These are phyloP conservation scores for Xiphophorus couchianus DNA, from an alignment of 2,113 vertebrate species.

Conservation along the genomic window DNA sequence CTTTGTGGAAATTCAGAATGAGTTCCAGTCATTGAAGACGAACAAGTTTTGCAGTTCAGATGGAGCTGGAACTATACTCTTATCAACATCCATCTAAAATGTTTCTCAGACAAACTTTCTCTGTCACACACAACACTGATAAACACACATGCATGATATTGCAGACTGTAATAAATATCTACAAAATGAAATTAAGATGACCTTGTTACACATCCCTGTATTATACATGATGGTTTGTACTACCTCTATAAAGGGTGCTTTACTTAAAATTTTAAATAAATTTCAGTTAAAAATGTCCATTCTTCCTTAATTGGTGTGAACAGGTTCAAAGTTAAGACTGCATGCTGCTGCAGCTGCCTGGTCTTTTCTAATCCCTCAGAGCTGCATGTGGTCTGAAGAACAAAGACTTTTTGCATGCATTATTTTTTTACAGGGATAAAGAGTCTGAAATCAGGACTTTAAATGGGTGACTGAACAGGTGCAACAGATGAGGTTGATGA, in stretches of 20 bases:
- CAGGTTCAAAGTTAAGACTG: not conserved
- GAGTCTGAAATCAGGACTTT: not conserved
- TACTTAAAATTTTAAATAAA: slow-evolving; percentile 44
- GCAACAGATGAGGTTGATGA: too few species aligned
- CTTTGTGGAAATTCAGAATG: slow-evolving; percentile 85
- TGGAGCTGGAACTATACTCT: slow-evolving; percentile 26
- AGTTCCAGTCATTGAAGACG: slow-evolving; percentile 72
- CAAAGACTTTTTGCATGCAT: slow-evolving; percentile 21
- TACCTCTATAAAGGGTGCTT: slow-evolving; percentile 12
- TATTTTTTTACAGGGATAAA: not conserved
- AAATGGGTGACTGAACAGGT: too few species aligned
- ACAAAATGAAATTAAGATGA: not conserved
- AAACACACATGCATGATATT: not conserved
- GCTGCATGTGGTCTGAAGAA: slow-evolving; percentile 13
- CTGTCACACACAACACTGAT: not conserved
- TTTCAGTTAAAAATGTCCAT: not conserved
- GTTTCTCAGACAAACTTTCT: not conserved
- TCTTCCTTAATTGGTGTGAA: not conserved
- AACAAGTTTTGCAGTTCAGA: slow-evolving; percentile 24
- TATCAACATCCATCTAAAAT: slow-evolving; percentile 50
- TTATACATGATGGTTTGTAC: slow-evolving; percentile 14
- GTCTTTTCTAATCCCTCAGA: slow-evolving; percentile 8
- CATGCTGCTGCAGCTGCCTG: not conserved
- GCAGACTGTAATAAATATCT: not conserved
- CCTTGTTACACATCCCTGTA: not conserved